These are phyloP conservation scores for Sericinus montela DNA, from an alignment of 2,888 invertebrate species.

Conservation along the genomic window DNA sequence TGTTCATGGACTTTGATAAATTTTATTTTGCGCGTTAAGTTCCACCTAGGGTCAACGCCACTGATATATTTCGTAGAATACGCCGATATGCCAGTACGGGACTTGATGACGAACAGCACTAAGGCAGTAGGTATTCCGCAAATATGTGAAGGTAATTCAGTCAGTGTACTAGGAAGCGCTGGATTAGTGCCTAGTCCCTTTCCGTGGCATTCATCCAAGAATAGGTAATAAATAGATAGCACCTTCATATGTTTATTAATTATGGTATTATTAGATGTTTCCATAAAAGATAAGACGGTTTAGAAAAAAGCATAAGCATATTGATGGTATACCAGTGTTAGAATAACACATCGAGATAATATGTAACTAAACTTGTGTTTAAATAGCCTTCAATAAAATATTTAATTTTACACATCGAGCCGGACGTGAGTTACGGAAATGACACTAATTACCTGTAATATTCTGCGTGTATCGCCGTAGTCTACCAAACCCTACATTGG, in stretches of 20 bases:
- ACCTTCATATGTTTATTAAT: slow-evolving; percentile 26
- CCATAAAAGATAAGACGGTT: slow-evolving; percentile 1
- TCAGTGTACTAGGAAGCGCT: slow-evolving; percentile 64
- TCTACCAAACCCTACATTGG: slow-evolving; percentile 16
- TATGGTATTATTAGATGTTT: slow-evolving; percentile 16
- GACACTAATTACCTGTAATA: slow-evolving; percentile 41
- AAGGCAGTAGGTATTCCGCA: slow-evolving; percentile 45
- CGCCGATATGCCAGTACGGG: slow-evolving; percentile 29
- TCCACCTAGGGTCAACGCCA: slow-evolving; percentile 38
- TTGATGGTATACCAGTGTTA: slow-evolving; percentile 9
- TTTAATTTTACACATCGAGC: slow-evolving; percentile 24
- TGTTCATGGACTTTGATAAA: slow-evolving; percentile 41
- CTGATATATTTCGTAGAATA: slow-evolving; percentile 35
- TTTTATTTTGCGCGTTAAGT: slow-evolving; percentile 24
- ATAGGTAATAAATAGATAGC: slow-evolving; percentile 28
- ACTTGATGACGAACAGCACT: slow-evolving; percentile 33
- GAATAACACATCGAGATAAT: slow-evolving; percentile 3
- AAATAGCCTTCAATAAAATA: slow-evolving; percentile 10
- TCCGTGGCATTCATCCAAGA: slow-evolving; percentile 54
- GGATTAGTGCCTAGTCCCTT: slow-evolving; percentile 55
- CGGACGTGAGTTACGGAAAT: slow-evolving; percentile 42
- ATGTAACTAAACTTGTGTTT: slow-evolving; percentile 7
- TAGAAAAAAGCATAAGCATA: slow-evolving; percentile 9
- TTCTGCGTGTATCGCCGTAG: slow-evolving; percentile 20
- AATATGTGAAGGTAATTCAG: slow-evolving; percentile 48